Percentiles rank a stretch among this genome's conserved stretches.
Evolutionary conservation across 2,888 invertebrate genomes (phyloP).

Genomic region (Antheraea yamamai): DNA sequence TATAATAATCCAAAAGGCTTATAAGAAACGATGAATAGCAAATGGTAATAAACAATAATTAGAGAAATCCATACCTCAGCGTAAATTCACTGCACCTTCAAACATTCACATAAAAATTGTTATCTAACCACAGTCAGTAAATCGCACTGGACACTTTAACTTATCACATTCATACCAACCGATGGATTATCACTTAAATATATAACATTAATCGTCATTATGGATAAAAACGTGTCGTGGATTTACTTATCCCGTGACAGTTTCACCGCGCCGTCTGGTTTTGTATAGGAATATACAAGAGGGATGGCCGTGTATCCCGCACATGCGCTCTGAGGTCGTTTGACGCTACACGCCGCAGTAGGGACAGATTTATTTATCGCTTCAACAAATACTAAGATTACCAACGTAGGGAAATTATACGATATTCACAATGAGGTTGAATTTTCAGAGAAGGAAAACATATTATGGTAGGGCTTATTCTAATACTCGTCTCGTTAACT

Average conservation of each 20-base stretch:
- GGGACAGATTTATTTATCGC: background rate
- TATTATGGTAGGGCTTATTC: no score
- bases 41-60: background rate
- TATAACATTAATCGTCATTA: background rate
- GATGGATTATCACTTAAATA: background rate
- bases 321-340: background rate
- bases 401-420: background rate
- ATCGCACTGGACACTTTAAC: background rate
- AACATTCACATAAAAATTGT: background rate
- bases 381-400: background rate
- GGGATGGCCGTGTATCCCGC: background rate
- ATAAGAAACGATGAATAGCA: background rate
- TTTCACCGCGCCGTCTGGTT: background rate
- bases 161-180: background rate
- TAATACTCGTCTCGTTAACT: no score
- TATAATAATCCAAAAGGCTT: background rate
- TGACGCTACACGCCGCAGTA: background rate
- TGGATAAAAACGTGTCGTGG: background rate
- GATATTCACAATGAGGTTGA: background rate
- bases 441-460: background rate
- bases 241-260: background rate
- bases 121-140: no score
- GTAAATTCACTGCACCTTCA: background rate
- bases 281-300: background rate
- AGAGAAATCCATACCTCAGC: background rate